Base-by-base conservation (phyloP, 2,888 invertebrate species). In the Platycnemis pennipes region DNA sequence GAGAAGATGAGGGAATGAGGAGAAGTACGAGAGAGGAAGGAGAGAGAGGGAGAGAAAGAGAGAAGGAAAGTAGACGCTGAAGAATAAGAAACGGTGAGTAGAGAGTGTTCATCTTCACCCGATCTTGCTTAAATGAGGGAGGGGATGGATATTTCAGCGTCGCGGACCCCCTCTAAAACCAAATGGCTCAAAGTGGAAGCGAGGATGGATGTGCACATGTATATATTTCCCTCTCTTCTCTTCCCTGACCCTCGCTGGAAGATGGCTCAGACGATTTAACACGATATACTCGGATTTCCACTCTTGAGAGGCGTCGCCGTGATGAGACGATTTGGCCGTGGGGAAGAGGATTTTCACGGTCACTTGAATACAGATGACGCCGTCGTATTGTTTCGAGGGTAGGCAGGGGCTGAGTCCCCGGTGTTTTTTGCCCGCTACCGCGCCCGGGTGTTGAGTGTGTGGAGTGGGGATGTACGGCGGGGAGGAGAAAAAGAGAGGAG, bases 81-180 rank as follows among this genome's bases (percentile, higher is more conserved):
- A 26, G 2, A 53, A 53, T 53, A 19, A 53, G 49, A 49, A 37
- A n/a, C n/a, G 37, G 56, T 22, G 56, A 16, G 46, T 46, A 11
- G 53, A 37, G 31, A 37, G 37, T 16, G 77, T 77, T 37, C 8
- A 11, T 77, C 37, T 37, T 37, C 77, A 89, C 53, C 53, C 44
- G 42, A 44, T 44, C 44, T 16, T 44, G 2, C 44, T 69, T 56
- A 63, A 91, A 37, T 91, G 91, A 22, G 56, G 42, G 45, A n/a
- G 91, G 69, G 69, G 63, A 69, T 91, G 49, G 91, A 91, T 91
- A 91, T 69, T 91, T 91, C 26, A 91, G 42, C 56, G 91, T 44
- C 44, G n/a, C 44, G n/a, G 31, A 22, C 5, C 31, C 91, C 44
- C 44, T 46, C 69, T 91, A 91, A 91, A 91, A 91, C 91, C 63